phyloP scores from a whole-genome alignment of 2,113 vertebrate species.

The Choloepus hoffmanni region DNA sequence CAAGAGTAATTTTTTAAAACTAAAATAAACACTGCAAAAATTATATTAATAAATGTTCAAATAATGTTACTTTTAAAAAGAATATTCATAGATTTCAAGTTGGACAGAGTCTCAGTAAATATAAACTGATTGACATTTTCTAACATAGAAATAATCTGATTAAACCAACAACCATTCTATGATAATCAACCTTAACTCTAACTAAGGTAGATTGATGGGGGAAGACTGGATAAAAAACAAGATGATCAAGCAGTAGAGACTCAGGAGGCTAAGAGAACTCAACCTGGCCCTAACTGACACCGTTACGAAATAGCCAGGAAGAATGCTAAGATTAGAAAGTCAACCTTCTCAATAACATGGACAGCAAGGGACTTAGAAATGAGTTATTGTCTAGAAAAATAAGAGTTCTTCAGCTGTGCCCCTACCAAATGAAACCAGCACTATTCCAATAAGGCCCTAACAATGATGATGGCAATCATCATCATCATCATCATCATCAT shows the following conservation, averaged over 20 bases:
- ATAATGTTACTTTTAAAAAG: slow-evolving; percentile 42
- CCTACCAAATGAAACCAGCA: background rate
- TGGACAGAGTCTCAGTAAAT: slow-evolving; percentile 6
- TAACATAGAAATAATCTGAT: background rate
- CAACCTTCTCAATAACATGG: background rate
- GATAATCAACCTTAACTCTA: background rate
- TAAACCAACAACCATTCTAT: background rate
- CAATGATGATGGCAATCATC: background rate
- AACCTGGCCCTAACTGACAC: background rate
- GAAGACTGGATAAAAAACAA: background rate
- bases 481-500: background rate
- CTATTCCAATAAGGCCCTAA: background rate
- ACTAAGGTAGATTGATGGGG: background rate
- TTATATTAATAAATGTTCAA: background rate
- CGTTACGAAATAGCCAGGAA: background rate
- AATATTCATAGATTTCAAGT: slow-evolving; percentile 3
- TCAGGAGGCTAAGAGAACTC: slow-evolving; percentile 57
- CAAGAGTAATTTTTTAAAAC: background rate
- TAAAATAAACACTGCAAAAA: slow-evolving; percentile 15
- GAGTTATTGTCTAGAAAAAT: background rate
- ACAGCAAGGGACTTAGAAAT: background rate
- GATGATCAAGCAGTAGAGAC: background rate
- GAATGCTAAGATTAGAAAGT: background rate
- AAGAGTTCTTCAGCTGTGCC: background rate
- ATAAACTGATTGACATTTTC: slow-evolving; percentile 19